A percentile compares a stretch with the other conserved stretches of the same genome.
These are phyloP conservation scores for Saccostrea glomerata DNA, from an alignment of 1,140 invertebrate species.

Conservation along the genomic window DNA sequence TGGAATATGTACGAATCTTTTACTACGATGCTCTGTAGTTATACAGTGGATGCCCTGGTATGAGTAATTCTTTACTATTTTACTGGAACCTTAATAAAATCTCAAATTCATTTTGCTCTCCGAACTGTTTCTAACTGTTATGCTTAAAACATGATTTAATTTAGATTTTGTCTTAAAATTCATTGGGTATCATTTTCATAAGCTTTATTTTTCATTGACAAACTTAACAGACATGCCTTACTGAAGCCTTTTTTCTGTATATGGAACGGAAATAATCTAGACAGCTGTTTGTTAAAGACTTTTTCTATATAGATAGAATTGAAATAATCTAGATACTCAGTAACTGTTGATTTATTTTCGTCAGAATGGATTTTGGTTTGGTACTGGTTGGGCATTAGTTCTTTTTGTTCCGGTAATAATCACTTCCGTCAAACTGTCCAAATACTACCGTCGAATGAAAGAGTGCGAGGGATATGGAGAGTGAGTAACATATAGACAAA, in stretches of 20 bases:
- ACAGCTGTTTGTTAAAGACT: too few species aligned
- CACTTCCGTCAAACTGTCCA: slow-evolving; percentile 38
- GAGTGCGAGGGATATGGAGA: slow-evolving; percentile 51
- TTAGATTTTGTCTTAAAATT: too few species aligned
- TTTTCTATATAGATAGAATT: too few species aligned
- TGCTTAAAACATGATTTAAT: too few species aligned
- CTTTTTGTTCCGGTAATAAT: slow-evolving; percentile 49
- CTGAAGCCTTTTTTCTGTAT: too few species aligned
- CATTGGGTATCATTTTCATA: too few species aligned
- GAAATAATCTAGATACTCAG: too few species aligned
- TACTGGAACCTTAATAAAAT: background rate
- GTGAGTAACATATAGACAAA: slow-evolving; percentile 14
- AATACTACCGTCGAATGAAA: slow-evolving; percentile 55
- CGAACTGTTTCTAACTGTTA: too few species aligned
- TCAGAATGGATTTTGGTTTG: slow-evolving; percentile 58
- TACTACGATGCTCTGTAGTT: slow-evolving; percentile 55
- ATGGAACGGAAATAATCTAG: too few species aligned
- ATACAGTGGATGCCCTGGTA: slow-evolving; percentile 58
- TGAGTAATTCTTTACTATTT: background rate
- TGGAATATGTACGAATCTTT: slow-evolving; percentile 63
- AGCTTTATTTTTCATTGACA: too few species aligned
- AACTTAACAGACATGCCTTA: too few species aligned
- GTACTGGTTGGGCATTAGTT: slow-evolving; percentile 47
- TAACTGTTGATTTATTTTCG: background rate
- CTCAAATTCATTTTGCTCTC: too few species aligned